phyloP scores from a whole-genome alignment of 1,140 invertebrate species.

The Dinoponera quadriceps region DNA sequence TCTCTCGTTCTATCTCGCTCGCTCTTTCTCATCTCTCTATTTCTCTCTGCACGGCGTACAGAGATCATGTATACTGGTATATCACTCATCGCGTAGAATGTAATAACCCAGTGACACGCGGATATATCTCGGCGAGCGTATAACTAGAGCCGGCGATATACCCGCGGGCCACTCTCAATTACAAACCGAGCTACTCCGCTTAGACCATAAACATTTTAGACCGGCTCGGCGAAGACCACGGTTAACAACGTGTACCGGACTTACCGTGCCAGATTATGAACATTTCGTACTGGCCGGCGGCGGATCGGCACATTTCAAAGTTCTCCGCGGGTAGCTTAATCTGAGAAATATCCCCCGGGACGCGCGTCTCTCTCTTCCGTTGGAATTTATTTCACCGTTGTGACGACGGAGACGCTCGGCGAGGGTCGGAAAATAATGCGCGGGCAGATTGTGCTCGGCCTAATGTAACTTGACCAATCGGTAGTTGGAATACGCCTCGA shows the following conservation, averaged over 20 bases:
- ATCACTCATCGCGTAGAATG: slow-evolving; percentile 55
- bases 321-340: too few relatives aligned
- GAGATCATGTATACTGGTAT: slow-evolving; percentile 42
- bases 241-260: slow-evolving; percentile 43
- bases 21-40: neutral
- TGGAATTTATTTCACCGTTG: neutral
- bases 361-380: too few relatives aligned
- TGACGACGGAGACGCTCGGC: neutral
- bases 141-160: slow-evolving; percentile 36
- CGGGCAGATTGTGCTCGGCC: too few relatives aligned
- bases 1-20: neutral
- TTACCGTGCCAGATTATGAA: slow-evolving; percentile 24
- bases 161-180: slow-evolving; percentile 52
- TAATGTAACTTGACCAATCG: too few relatives aligned
- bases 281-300: neutral
- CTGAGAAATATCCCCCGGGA: too few relatives aligned
- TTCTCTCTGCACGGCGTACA: neutral
- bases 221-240: slow-evolving; percentile 16
- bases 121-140: slow-evolving; percentile 49
- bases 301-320: neutral
- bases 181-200: slow-evolving; percentile 43
- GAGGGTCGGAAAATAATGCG: too few relatives aligned
- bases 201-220: slow-evolving; percentile 60
- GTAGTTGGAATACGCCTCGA: too few relatives aligned
- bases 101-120: slow-evolving; percentile 54